Percentiles rank a stretch among this genome's conserved stretches.
phyloP scores from a whole-genome alignment of 2,888 invertebrate genomes.

The Abrostola triplasia region DNA sequence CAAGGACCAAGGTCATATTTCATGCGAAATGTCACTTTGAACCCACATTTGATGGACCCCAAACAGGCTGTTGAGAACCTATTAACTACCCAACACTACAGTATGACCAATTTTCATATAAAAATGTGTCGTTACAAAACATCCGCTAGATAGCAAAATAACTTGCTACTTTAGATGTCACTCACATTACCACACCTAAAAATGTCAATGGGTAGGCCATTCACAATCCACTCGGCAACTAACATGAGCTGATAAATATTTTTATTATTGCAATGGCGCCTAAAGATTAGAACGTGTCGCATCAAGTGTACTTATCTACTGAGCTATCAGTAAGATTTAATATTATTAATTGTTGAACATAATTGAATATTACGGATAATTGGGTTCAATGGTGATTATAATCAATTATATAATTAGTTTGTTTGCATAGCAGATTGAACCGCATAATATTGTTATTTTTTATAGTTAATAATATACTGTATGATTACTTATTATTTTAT shows the following conservation, averaged over 20 bases:
- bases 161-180: too few species aligned
- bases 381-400: conserved; percentile 20
- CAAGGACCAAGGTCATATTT: too few species aligned
- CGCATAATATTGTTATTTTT: background rate
- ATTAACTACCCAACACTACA: too few species aligned
- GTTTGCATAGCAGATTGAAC: background rate
- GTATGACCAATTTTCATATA: background rate
- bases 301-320: conserved; percentile 34
- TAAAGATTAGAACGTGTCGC: conserved; percentile 14
- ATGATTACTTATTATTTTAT: background rate
- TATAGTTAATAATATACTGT: background rate
- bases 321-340: conserved; percentile 34
- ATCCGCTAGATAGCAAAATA: too few species aligned
- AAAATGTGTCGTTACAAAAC: background rate
- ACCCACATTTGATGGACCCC: too few species aligned
- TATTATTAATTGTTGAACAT: conserved; percentile 32
- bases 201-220: background rate
- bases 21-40: too few species aligned
- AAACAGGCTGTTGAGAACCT: too few species aligned
- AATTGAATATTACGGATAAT: conserved; percentile 25
- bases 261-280: conserved; percentile 29
- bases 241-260: background rate
- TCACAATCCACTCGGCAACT: background rate
- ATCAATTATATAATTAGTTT: conserved; percentile 10
- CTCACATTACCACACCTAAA: background rate